Base-by-base conservation (phyloP, 2,113 vertebrate genomes). In the Hiodon alosoides region DNA sequence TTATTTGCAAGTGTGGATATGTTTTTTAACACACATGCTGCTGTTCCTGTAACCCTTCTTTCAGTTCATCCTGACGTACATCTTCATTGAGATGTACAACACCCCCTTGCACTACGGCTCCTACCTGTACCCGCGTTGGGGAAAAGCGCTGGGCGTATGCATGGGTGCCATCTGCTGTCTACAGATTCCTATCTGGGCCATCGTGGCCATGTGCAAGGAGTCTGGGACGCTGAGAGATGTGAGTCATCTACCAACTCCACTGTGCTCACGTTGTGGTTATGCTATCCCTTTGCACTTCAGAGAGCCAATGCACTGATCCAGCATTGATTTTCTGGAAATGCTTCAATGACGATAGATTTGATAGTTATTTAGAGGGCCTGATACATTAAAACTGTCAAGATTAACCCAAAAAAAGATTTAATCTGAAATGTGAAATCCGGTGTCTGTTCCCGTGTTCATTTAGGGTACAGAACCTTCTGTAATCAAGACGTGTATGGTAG, bases 51-150 rank as follows among this genome's bases (percentile, higher is more conserved):
- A 31, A 31, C 31, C 77, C 62, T 14, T 55, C 17, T 61, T 79
- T 5, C 81, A 94, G 93, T 92, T 93, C 78, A 92, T 90, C 73
- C 85, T 95, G 79, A 83, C 88, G 73, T 93, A 91, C 78, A 85
- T 93, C 81, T 93, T 93, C 84, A 89, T 94, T 54, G 93, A 94
- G 78, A 91, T 93, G 88, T 92, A 91, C 82, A 85, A 81, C 51
- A 88, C 89, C 0, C 60, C 88, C 0, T 88, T 94, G 59, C 81
- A 9, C n/a, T 93, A 94, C 0, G 91, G 92, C 4, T 13, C 67
- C 4, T 94, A 94, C 5, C 54, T 80, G 71, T 94, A 83, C 81
- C 91, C 93, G 0, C 76, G 7, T 8, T 94, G 94, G 94, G 92
- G 91, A 5, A 92, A 82, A 70, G 90, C 88, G 0, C 78, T 95